Evolutionary conservation across 2,888 invertebrate genomes (phyloP).

Genomic region (Drosophila mettleri): DNA sequence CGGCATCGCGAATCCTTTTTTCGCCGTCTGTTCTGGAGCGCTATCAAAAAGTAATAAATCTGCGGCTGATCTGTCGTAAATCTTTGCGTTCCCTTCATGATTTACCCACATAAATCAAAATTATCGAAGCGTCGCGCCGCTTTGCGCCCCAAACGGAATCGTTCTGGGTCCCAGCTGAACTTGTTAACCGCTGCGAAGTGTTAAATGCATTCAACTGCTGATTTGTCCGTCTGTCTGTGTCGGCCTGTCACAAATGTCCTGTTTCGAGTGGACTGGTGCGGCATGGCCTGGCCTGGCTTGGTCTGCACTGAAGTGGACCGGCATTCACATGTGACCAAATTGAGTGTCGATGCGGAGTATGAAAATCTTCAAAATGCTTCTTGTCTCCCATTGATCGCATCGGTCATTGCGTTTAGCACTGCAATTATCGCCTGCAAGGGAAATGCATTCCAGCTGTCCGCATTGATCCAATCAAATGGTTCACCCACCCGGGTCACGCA

Average conservation of each 20-base stretch:
- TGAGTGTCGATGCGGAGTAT: neutral
- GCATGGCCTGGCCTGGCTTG: neutral
- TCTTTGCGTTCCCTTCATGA: slow-evolving; percentile 83
- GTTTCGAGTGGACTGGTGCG: too few species aligned
- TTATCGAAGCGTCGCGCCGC: slow-evolving; percentile 75
- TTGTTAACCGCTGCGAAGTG: slow-evolving; percentile 73
- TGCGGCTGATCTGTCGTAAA: slow-evolving; percentile 83
- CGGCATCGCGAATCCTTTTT: slow-evolving; percentile 52
- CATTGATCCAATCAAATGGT: slow-evolving; percentile 77
- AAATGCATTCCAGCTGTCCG: slow-evolving; percentile 77
- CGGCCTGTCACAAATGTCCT: slow-evolving; percentile 27
- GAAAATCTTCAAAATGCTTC: slow-evolving; percentile 6
- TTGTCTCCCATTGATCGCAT: slow-evolving; percentile 43
- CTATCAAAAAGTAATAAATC: slow-evolving; percentile 84
- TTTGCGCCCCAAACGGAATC: slow-evolving; percentile 17
- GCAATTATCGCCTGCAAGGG: slow-evolving; percentile 69
- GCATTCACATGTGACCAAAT: slow-evolving; percentile 20
- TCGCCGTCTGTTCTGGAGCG: slow-evolving; percentile 45
- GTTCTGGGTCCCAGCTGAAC: slow-evolving; percentile 35
- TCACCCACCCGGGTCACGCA: slow-evolving; percentile 66
- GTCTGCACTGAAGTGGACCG: too few species aligned
- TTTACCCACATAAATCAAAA: slow-evolving; percentile 84
- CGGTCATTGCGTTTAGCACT: slow-evolving; percentile 69
- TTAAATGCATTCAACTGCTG: slow-evolving; percentile 74
- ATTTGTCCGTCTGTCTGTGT: slow-evolving; percentile 23